Percentiles rank a stretch among this genome's conserved stretches.
These are phyloP conservation scores for Ormyrus rosae DNA, from an alignment of 2,888 invertebrate species.

Conservation along the genomic window DNA sequence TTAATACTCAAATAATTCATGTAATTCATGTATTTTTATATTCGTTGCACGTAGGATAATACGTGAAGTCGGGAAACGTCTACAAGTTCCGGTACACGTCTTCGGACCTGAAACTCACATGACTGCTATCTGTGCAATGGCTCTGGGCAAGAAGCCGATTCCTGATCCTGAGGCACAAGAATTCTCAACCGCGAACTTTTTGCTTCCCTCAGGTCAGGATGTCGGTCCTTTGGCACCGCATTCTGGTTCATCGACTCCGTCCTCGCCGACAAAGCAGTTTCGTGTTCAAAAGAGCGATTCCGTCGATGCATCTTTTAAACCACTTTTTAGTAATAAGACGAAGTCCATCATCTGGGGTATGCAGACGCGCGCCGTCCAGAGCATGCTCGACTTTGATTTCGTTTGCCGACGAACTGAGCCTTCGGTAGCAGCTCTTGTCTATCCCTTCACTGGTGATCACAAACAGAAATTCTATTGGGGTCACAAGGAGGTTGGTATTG, in stretches of 20 bases:
- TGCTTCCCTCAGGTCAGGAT: constrained; percentile 86
- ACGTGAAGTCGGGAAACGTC: constrained; percentile 76
- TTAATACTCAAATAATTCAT: neutral
- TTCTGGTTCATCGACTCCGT: constrained; percentile 55
- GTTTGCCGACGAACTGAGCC: constrained; percentile 93
- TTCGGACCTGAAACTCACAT: constrained; percentile 99
- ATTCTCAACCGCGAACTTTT: constrained; percentile 92
- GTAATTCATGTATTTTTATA: no score
- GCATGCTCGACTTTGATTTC: constrained; percentile 97
- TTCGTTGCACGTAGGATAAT: constrained; percentile 66
- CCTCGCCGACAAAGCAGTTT: constrained; percentile 57
- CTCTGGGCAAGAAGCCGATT: constrained; percentile 91
- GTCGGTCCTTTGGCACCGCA: constrained; percentile 66
- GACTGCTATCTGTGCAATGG: constrained; percentile 99
- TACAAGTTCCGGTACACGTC: constrained; percentile 95
- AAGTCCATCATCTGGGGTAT: constrained; percentile 99
- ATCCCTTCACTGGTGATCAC: constrained; percentile 99
- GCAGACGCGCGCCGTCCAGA: constrained; percentile 97
- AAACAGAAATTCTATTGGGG: constrained; percentile 99
- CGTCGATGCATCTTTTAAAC: constrained; percentile 69
- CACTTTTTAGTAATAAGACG: constrained; percentile 89
- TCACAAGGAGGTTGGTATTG: constrained; percentile 88
- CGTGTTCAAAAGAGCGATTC: constrained; percentile 64
- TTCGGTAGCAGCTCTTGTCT: constrained; percentile 96
- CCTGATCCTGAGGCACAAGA: constrained; percentile 84